Base-by-base conservation (phyloP, 2,797 vertebrate genomes). In the Euphonia xanthogaster region DNA sequence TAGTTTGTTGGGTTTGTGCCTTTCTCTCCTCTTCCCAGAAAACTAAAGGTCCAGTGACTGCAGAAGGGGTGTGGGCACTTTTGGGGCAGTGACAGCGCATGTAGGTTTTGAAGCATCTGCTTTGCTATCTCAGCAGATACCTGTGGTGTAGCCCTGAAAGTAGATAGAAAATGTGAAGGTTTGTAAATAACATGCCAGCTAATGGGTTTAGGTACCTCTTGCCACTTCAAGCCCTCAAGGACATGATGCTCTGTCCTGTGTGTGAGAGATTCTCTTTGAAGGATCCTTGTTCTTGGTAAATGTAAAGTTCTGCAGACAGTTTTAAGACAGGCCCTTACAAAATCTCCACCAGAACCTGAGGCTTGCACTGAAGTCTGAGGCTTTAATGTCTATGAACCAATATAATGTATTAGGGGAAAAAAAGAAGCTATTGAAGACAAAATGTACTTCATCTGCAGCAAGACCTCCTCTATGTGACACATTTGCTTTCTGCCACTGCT, bases 41-140 rank as follows among this genome's bases (percentile, higher is more conserved):
- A 55, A 47, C 24, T 9, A 44, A 66, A 21, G 61, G 84, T 75
- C 25, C n/a, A 44, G 35, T 7, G 50, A 35, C 18, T 68, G 60
- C 58, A 72, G 82, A 54, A 68, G 48, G 78, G 50, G 21, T 66
- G n/a, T n/a, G n/a, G 66, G 66, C 70, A 91, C 50, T 92, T 92
- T 39, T 40, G 79, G 77, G 82, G 53, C 66, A 89, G 63, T 0
- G 1, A 44, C 35, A 47, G 45, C 73, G 63, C 33, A 3, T 31
- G 50, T 24, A 88, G 86, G 45, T 70, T 95, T 88, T 70, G 71
- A 84, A 85, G 63, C 77, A 88, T 68, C 90, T 88, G 80, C 73
- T 55, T 90, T 80, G 54, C 40, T 79, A 66, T 10, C 57, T 77
- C 80, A 62, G 66, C 40, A 84, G 61, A 70, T 37, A 91, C 70